A percentile compares a stretch with the other conserved stretches of the same genome.
Evolutionary conservation across 92 coral and sea anemone species (phyloP).

Genomic region (Plumapathes pennacea): DNA sequence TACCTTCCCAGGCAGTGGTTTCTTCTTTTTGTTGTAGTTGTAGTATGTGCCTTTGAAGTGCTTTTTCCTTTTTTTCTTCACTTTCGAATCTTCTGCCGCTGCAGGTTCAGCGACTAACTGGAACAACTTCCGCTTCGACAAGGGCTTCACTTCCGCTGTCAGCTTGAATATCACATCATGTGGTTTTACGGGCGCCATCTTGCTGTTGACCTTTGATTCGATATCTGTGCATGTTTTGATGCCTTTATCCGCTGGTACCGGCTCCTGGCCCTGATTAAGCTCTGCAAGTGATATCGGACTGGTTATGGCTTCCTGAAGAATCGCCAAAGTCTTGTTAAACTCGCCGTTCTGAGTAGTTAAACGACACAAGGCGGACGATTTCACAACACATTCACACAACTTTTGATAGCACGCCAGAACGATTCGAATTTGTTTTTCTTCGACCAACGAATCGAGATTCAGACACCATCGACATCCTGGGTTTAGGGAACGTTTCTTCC

Average conservation of each 20-base stretch:
- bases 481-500: conserved; percentile 84
- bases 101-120: conserved; percentile 41
- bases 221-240: conserved; percentile 10
- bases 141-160: conserved; percentile 64
- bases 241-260: conserved; percentile 12
- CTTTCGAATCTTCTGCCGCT: conserved; percentile 21
- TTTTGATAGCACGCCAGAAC: conserved; percentile 95
- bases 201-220: conserved; percentile 31
- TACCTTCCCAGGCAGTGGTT: conserved; percentile 4
- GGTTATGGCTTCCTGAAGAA: conserved; percentile 76
- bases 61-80: conserved; percentile 62
- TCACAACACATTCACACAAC: conserved; percentile 78
- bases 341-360: conserved; percentile 74
- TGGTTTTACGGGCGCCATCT: conserved; percentile 76
- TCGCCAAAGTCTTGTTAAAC: conserved; percentile 70
- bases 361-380: conserved; percentile 37
- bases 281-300: conserved; percentile 71
- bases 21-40: conserved; percentile 69
- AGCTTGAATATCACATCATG: conserved; percentile 46
- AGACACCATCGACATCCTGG: conserved; percentile 99
- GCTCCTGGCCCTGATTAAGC: conserved; percentile 14
- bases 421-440: conserved; percentile 80
- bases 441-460: conserved; percentile 73
- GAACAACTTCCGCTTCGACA: conserved; percentile 51
- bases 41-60: conserved; percentile 77